Percentiles rank a stretch among this genome's conserved stretches.
These are phyloP conservation scores for Boloria selene DNA, from an alignment of 2,888 invertebrate genomes.

Conservation along the genomic window DNA sequence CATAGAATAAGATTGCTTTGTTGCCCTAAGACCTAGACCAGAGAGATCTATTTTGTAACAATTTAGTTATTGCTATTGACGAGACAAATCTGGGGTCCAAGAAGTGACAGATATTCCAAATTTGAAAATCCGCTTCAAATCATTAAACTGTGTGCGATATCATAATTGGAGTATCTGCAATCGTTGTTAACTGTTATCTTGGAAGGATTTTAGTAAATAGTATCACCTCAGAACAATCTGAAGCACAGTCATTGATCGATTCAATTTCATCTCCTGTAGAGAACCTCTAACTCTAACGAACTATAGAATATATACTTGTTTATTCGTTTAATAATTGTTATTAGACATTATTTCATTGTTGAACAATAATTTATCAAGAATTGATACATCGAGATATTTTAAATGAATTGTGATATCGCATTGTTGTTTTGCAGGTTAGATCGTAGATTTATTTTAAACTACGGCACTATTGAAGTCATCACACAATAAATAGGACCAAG, in stretches of 20 bases:
- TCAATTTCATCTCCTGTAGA: conserved; percentile 15
- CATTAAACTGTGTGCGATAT: conserved; percentile 23
- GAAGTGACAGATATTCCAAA: conserved; percentile 58
- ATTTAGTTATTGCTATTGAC: conserved; percentile 72
- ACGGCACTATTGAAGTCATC: conserved; percentile 29
- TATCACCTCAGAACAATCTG: conserved; percentile 28
- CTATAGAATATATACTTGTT: conserved; percentile 12
- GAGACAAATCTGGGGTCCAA: conserved; percentile 73
- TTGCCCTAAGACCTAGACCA: conserved; percentile 63
- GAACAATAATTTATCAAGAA: conserved; percentile 12
- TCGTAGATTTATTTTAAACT: conserved; percentile 24
- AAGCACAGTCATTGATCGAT: conserved; percentile 17
- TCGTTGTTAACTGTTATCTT: conserved; percentile 43
- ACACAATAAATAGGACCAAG: conserved; percentile 42
- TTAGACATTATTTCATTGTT: conserved; percentile 13
- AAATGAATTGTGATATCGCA: conserved; percentile 31
- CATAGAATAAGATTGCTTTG: conserved; percentile 68
- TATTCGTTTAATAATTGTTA: neutral
- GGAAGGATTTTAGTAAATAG: conserved; percentile 39
- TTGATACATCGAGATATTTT: conserved; percentile 19
- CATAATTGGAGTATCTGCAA: conserved; percentile 34
- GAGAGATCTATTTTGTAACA: conserved; percentile 70
- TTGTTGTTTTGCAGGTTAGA: conserved; percentile 27
- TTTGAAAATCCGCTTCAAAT: conserved; percentile 45
- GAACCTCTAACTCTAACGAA: conserved; percentile 14